These are phyloP conservation scores for Periparus ater DNA, from an alignment of 2,797 vertebrate genomes.

Conservation along the genomic window DNA sequence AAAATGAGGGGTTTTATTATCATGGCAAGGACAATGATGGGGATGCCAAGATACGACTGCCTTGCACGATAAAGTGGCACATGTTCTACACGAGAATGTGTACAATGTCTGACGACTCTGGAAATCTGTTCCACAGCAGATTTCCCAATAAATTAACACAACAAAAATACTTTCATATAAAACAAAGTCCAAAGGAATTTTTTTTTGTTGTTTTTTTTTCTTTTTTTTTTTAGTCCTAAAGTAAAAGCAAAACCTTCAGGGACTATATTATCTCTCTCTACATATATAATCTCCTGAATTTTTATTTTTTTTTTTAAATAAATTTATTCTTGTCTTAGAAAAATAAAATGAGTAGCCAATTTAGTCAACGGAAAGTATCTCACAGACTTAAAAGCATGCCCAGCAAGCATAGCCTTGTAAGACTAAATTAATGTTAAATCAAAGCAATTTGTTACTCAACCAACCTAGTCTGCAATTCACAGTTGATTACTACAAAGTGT, in stretches of 20 bases:
- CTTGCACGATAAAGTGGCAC: conserved; percentile 59
- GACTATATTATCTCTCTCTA: conserved; percentile 66
- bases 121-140: conserved; percentile 66
- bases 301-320: conserved; percentile 70
- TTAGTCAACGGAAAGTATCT: conserved; percentile 71
- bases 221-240: background rate
- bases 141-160: conserved; percentile 78
- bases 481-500: conserved; percentile 78
- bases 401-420: conserved; percentile 79
- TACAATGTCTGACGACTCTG: conserved; percentile 37
- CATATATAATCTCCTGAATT: conserved; percentile 72
- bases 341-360: conserved; percentile 74
- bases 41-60: conserved; percentile 31
- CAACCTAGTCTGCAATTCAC: conserved; percentile 78
- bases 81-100: conserved; percentile 53
- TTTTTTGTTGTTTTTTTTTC: background rate
- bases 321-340: conserved; percentile 75
- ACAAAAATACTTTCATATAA: conserved; percentile 66
- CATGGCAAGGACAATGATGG: background rate
- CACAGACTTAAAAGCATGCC: conserved; percentile 79
- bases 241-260: conserved; percentile 69
- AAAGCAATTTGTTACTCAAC: conserved; percentile 70
- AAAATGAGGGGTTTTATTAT: background rate
- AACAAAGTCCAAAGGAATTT: conserved; percentile 69
- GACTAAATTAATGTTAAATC: conserved; percentile 70